Conservation (phyloP, 2,797 vertebrate genomes). For the Acestrorhynchus altus region DNA sequence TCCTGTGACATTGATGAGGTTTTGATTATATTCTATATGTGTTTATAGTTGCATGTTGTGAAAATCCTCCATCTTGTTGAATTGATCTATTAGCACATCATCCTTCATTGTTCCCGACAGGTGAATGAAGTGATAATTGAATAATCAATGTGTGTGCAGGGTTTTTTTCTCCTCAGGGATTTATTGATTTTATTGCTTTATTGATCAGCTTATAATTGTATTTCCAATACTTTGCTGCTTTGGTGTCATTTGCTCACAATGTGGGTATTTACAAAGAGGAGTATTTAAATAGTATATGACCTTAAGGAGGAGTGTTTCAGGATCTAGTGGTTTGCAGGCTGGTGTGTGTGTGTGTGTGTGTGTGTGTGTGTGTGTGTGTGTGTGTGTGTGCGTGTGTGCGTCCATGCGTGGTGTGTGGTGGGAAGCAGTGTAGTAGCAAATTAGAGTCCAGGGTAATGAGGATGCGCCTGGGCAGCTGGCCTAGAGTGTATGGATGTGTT, state of each 20-base stretch:
- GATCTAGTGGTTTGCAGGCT: constrained; percentile 57
- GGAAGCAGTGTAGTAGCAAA: constrained; percentile 73
- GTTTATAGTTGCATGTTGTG: not conserved
- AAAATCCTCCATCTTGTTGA: constrained; percentile 1
- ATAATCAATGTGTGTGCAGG: constrained; percentile 43
- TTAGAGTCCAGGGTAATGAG: constrained; percentile 77
- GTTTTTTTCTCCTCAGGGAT: constrained; percentile 25
- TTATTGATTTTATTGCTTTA: constrained; percentile 49
- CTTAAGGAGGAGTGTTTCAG: constrained; percentile 12
- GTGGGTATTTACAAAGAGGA: not conserved
- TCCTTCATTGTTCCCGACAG: constrained; percentile 17
- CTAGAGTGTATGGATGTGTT: constrained; percentile 83
- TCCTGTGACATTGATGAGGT: too few relatives aligned
- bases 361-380: too few relatives aligned
- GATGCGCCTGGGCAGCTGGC: constrained; percentile 81
- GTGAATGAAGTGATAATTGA: constrained; percentile 30
- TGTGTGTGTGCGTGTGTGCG: too few relatives aligned
- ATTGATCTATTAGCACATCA: constrained; percentile 7
- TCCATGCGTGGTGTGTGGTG: too few relatives aligned
- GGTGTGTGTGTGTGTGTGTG: constrained; percentile 3
- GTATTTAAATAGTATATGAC: not conserved
- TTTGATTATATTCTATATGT: too few relatives aligned
- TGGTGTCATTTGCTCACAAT: not conserved
- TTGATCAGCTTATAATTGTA: constrained; percentile 32
- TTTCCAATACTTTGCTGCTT: constrained; percentile 21